Conservation (phyloP, 2,113 vertebrate genomes). For the Pandion haliaetus region DNA sequence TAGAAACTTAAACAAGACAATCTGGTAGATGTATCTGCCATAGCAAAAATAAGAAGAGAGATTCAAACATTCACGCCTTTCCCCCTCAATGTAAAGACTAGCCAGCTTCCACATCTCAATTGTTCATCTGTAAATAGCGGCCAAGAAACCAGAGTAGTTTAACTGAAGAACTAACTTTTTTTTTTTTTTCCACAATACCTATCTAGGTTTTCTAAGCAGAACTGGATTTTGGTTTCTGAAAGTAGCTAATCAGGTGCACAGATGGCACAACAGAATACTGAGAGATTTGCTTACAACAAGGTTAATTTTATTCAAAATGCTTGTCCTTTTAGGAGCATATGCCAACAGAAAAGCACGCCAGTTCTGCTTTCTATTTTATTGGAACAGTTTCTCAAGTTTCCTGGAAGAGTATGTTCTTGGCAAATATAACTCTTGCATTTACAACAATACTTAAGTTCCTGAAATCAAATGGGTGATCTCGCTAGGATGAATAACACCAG, state of each 20-base stretch:
- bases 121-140: neutral
- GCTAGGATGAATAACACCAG: neutral
- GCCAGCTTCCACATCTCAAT: neutral
- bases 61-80: neutral
- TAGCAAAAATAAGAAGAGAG: neutral
- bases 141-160: neutral
- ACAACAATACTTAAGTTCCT: neutral
- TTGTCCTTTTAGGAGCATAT: neutral
- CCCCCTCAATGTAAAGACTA: neutral
- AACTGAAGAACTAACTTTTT: neutral
- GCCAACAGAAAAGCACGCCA: constrained; percentile 12
- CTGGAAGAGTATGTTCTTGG: constrained; percentile 29
- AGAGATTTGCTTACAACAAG: neutral
- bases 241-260: neutral
- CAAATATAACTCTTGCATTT: neutral
- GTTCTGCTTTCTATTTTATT: constrained; percentile 40
- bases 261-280: neutral
- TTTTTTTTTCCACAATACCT: neutral
- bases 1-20: neutral
- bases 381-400: constrained; percentile 44
- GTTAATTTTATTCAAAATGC: constrained; percentile 8
- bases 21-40: neutral
- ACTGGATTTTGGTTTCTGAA: neutral
- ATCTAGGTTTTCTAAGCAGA: neutral
- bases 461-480: neutral